A percentile compares a stretch with the other conserved stretches of the same genome.
Evolutionary conservation across 2,113 vertebrate genomes (phyloP).

Genomic region (Phocoena phocoena): DNA sequence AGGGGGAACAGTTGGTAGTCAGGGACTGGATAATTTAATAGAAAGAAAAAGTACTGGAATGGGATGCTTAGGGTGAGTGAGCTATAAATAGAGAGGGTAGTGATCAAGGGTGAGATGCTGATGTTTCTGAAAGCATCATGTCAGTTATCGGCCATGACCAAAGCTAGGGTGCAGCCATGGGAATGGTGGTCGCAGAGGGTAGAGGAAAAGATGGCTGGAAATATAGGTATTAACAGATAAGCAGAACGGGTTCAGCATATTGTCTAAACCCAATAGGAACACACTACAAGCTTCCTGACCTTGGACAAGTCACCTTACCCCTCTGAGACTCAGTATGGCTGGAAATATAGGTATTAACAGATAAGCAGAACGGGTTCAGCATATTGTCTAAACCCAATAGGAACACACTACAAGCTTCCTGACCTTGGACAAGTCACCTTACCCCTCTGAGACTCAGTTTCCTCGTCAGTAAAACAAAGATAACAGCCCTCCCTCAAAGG

Average conservation of each 20-base stretch:
- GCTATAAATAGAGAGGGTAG: no score
- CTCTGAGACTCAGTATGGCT: neutral
- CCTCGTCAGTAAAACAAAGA: neutral
- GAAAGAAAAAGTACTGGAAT: neutral
- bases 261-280: neutral
- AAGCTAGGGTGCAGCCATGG: neutral
- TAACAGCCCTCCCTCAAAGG: no score
- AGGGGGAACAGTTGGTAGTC: neutral
- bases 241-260: accelerated
- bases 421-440: neutral
- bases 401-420: neutral
- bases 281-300: neutral
- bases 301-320: neutral
- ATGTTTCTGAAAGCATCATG: neutral
- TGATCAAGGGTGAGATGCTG: neutral
- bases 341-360: no score
- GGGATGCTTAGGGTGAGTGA: no score
- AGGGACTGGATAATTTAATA: neutral
- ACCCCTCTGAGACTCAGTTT: neutral
- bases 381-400: neutral
- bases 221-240: no score
- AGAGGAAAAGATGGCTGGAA: neutral
- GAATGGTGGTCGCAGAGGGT: accelerated
- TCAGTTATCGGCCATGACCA: neutral
- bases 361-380: no score